Base-by-base conservation (phyloP, 2,113 vertebrate species). In the Sclerurus mexicanus region DNA sequence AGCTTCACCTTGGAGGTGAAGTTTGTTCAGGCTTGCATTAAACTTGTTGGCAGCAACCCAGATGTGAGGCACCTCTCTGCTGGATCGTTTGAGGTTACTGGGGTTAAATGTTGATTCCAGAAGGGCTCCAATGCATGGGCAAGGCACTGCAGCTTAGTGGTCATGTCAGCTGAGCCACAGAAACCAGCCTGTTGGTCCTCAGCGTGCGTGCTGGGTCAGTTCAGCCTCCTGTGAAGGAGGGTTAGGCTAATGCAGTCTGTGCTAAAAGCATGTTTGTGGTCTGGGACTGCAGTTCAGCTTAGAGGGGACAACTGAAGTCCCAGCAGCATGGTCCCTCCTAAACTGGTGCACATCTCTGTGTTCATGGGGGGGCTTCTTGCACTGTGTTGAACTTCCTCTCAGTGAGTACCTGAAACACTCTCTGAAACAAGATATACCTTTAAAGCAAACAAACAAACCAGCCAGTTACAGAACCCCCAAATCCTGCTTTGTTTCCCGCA, bases 261-360 rank as follows among this genome's bases (percentile, higher is more conserved):
- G 63, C 35, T 42, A 14, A 50, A 40, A 59, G 33, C 5, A 5
- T 7, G 5, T 53, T 14, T 68, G 47, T 67, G 78, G 14, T 31
- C 47, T 59, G 50, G 52, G 40, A 37, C 24, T 44, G 49, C 56
- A 44, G 60, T 4, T 84, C 58, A 56, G 10, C n/a, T 69, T 35
- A 42, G 31, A 52, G 27, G 21, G 55, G 33, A n/a, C 40, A 42
- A 33, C 6, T 4, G 4, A 33, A 64, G 5, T 25, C 44, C 59
- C 4, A 2, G 37, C 60, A 62, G 46, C 6, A 12, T 16, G n/a
- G 2, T 64, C 14, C 19, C 42, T 74, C 37, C 50, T 83, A 28
- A 39, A 18, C 0, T 0, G 3, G 13, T 9, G 8, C 53, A 21
- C 1, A 0, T 14, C 27, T 18, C 0, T 12, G 24, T 71, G 52